A percentile compares a stretch with the other conserved stretches of the same genome.
Conservation (phyloP, 2,888 invertebrate genomes). For the Acronicta leporina region DNA sequence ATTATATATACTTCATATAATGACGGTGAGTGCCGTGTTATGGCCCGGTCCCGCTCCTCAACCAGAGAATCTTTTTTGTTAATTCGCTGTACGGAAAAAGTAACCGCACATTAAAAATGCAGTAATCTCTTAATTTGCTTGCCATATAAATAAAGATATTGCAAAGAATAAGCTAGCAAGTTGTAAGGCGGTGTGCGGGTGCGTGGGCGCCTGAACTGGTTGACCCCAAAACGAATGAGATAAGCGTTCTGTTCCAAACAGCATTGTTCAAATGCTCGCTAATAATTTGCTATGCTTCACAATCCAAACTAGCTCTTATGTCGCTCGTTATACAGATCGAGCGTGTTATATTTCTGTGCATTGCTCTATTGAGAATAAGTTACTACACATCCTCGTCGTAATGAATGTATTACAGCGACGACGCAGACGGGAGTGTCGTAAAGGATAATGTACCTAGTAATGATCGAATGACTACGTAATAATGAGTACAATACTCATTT, state of each 20-base stretch:
- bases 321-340: slow-evolving; percentile 11
- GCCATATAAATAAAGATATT: background rate
- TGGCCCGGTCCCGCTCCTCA: too few relatives aligned
- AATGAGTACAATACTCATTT: too few relatives aligned
- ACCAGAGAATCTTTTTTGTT: too few relatives aligned
- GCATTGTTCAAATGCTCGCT: slow-evolving; percentile 35
- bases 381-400: slow-evolving; percentile 41
- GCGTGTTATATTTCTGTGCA: slow-evolving; percentile 2
- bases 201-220: slow-evolving; percentile 54
- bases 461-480: background rate
- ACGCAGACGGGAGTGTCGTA: slow-evolving; percentile 3
- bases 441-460: slow-evolving; percentile 12
- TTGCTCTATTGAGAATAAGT: slow-evolving; percentile 24
- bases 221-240: slow-evolving; percentile 70
- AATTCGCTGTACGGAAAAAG: too few relatives aligned
- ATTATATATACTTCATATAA: too few relatives aligned
- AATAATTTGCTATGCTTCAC: slow-evolving; percentile 15
- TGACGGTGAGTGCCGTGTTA: too few relatives aligned
- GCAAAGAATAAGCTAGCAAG: slow-evolving; percentile 10
- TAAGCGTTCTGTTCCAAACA: slow-evolving; percentile 62
- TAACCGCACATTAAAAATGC: too few relatives aligned
- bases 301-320: slow-evolving; percentile 30
- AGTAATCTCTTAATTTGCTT: slow-evolving; percentile 1
- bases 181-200: slow-evolving; percentile 2
- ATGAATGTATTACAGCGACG: slow-evolving; percentile 15